Conservation (phyloP, 2,888 invertebrate genomes). For the Tanytarsus gracilentus region DNA sequence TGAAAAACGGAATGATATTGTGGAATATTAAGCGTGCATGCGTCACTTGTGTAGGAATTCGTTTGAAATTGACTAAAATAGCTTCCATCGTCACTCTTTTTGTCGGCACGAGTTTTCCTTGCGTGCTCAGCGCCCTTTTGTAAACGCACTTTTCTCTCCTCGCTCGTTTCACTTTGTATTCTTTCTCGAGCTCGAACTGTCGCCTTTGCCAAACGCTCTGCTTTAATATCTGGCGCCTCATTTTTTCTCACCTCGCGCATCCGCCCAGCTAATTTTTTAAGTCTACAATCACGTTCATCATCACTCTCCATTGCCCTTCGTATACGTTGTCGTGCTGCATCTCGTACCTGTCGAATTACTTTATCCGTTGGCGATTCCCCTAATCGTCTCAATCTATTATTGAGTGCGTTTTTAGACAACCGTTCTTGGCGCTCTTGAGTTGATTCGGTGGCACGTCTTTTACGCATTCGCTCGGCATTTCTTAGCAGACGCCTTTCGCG, state of each 20-base stretch:
- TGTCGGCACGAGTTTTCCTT: constrained; percentile 44
- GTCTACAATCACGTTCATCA: constrained; percentile 39
- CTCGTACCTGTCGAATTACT: constrained; percentile 42
- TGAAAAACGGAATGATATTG: constrained; percentile 1
- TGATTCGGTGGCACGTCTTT: constrained; percentile 41
- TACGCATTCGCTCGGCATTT: constrained; percentile 44
- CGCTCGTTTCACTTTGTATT: constrained; percentile 39
- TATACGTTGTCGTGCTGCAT: constrained; percentile 42
- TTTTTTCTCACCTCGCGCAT: constrained; percentile 42
- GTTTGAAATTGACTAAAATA: constrained; percentile 32
- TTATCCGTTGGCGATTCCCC: constrained; percentile 43
- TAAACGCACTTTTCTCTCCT: constrained; percentile 43
- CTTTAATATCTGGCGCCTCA: constrained; percentile 41
- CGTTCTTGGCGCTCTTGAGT: constrained; percentile 43
- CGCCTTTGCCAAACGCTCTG: constrained; percentile 41
- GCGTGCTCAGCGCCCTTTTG: constrained; percentile 44
- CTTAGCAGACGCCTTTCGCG: constrained; percentile 41
- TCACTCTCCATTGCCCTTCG: constrained; percentile 43
- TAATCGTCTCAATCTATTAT: constrained; percentile 41
- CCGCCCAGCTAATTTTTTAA: constrained; percentile 41
- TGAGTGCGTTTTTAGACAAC: constrained; percentile 41
- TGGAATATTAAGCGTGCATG: background rate
- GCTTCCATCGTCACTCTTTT: constrained; percentile 40
- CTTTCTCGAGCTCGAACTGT: constrained; percentile 41
- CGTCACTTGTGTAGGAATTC: background rate